These are phyloP conservation scores for Bibio marci DNA, from an alignment of 2,888 invertebrate genomes.

Conservation along the genomic window DNA sequence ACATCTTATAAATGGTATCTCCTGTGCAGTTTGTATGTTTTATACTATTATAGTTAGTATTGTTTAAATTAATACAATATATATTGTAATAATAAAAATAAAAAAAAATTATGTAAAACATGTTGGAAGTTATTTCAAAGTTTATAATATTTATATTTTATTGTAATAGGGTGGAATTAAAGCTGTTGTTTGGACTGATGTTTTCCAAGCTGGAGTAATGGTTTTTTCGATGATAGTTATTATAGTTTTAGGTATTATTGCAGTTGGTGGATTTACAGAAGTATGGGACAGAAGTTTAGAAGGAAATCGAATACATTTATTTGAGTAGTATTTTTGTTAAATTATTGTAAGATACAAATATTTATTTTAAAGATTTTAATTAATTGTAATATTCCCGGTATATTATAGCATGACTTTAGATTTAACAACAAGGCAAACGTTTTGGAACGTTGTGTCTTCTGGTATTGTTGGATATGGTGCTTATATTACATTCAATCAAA, in stretches of 20 bases:
- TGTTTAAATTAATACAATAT: background rate
- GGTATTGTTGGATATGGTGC: constrained; percentile 41
- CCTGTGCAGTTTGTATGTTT: constrained; percentile 37
- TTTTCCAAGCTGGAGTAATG: constrained; percentile 29
- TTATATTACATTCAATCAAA: constrained; percentile 51
- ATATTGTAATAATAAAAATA: too few species aligned
- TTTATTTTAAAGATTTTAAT: background rate
- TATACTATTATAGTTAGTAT: constrained; percentile 38
- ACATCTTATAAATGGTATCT: constrained; percentile 34
- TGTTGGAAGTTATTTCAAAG: too few species aligned
- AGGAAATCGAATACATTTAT: constrained; percentile 23
- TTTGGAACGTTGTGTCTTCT: constrained; percentile 42
- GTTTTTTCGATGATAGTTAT: constrained; percentile 25
- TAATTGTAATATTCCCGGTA: too few species aligned
- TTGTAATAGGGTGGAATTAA: constrained; percentile 30
- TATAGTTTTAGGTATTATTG: constrained; percentile 23
- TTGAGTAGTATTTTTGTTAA: background rate
- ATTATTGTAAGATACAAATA: background rate
- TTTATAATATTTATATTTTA: background rate
- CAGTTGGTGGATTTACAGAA: constrained; percentile 26
- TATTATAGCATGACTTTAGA: constrained; percentile 40
- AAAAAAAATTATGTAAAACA: too few species aligned
- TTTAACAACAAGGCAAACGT: constrained; percentile 40
- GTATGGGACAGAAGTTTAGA: constrained; percentile 23
- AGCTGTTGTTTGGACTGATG: constrained; percentile 36